Percentiles rank a stretch among this genome's conserved stretches.
Evolutionary conservation across 1,140 invertebrate species (phyloP).

Genomic region (Drosophila ironensis): DNA sequence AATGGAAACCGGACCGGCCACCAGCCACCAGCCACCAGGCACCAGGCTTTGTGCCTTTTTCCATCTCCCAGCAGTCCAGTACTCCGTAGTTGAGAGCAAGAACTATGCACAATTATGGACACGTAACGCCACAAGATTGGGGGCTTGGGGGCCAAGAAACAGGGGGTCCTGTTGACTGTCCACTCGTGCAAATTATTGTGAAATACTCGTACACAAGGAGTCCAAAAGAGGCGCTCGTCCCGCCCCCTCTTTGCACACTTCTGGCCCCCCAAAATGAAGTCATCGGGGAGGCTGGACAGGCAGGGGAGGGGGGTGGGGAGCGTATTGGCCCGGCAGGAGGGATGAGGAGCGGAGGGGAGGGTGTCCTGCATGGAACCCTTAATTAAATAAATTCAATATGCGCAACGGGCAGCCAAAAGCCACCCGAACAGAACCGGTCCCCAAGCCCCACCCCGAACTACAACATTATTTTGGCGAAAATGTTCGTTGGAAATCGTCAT

Average conservation of each 20-base stretch:
- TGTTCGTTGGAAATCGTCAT: slow-evolving; percentile 76
- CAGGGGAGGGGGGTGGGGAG: slow-evolving; percentile 2
- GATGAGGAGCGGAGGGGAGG: neutral
- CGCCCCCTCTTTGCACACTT: slow-evolving; percentile 63
- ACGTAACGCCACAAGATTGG: neutral
- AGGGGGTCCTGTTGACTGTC: slow-evolving; percentile 18
- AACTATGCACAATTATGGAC: too few species aligned
- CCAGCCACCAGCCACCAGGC: too few species aligned
- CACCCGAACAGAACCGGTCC: slow-evolving; percentile 20
- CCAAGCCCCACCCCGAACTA: slow-evolving; percentile 42
- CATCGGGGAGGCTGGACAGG: slow-evolving; percentile 40
- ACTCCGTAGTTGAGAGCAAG: too few species aligned
- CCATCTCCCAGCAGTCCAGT: too few species aligned
- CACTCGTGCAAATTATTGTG: slow-evolving; percentile 78
- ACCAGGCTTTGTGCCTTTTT: too few species aligned
- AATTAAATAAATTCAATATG: slow-evolving; percentile 81
- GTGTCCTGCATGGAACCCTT: slow-evolving; percentile 63
- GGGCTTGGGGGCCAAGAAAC: neutral
- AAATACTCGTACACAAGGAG: slow-evolving; percentile 60
- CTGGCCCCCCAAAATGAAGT: slow-evolving; percentile 72
- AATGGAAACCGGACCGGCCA: too few species aligned
- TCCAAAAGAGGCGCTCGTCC: neutral
- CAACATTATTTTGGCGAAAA: slow-evolving; percentile 72
- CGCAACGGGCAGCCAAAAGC: slow-evolving; percentile 69
- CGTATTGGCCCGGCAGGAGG: neutral